Evolutionary conservation across 2,888 invertebrate genomes (phyloP).

Genomic region (Choristoneura rosaceana): DNA sequence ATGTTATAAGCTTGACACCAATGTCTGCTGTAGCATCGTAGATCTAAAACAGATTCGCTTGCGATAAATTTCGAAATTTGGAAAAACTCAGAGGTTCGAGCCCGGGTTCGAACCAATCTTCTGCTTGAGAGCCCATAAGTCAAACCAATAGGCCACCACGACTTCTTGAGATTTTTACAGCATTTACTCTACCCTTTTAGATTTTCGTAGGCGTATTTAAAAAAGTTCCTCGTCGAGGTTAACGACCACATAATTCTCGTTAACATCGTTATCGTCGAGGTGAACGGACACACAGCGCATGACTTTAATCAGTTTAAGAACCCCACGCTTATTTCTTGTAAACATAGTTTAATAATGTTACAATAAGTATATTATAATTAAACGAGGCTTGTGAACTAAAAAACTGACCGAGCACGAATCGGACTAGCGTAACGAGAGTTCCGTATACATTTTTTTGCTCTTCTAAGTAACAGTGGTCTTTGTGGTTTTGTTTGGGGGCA

Average conservation of each 20-base stretch:
- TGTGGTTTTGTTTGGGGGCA: too few species aligned
- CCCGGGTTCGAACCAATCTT: too few species aligned
- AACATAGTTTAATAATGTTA: constrained; percentile 28
- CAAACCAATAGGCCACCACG: too few species aligned
- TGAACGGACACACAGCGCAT: constrained; percentile 17
- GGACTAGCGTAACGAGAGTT: neutral
- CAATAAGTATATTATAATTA: constrained; percentile 9
- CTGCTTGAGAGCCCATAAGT: too few species aligned
- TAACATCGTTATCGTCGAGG: neutral
- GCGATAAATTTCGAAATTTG: too few species aligned
- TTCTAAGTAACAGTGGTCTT: too few species aligned
- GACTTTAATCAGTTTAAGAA: constrained; percentile 17
- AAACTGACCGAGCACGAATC: neutral
- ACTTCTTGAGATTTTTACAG: too few species aligned
- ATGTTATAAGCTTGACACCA: too few species aligned
- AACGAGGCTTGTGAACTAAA: neutral
- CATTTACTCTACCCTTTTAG: neutral
- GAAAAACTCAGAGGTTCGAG: too few species aligned
- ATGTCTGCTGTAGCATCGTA: too few species aligned
- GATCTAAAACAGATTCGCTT: too few species aligned
- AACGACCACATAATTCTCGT: constrained; percentile 5
- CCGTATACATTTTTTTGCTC: neutral
- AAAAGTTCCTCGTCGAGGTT: constrained; percentile 1
- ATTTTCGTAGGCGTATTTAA: neutral
- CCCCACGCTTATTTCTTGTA: constrained; percentile 22